These are phyloP conservation scores for Harpagifer antarcticus DNA, from an alignment of 2,797 vertebrate species.

Conservation along the genomic window DNA sequence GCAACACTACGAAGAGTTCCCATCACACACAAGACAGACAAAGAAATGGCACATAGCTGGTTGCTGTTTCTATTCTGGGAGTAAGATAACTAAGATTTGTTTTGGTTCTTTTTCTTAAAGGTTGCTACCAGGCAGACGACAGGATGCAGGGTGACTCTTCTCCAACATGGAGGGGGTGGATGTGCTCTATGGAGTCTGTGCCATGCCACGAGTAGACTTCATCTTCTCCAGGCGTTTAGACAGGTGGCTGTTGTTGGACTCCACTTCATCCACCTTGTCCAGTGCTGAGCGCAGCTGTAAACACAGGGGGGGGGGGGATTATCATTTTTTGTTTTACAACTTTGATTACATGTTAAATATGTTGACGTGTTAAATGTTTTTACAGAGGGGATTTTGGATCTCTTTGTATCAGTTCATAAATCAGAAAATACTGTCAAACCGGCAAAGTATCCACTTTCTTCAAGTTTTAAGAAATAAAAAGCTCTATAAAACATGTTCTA, in stretches of 20 bases:
- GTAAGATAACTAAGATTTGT: slow-evolving; percentile 20
- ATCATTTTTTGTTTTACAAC: too few species aligned
- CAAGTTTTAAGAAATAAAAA: too few species aligned
- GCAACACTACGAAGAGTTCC: slow-evolving; percentile 25
- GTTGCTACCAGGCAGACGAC: slow-evolving; percentile 46
- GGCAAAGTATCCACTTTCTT: too few species aligned
- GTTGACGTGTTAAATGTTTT: too few species aligned
- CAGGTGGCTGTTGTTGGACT: slow-evolving; percentile 94
- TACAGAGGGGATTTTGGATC: too few species aligned
- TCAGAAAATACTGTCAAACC: too few species aligned
- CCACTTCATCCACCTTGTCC: slow-evolving; percentile 96
- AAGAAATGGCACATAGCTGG: slow-evolving; percentile 76
- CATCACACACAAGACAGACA: slow-evolving; percentile 35
- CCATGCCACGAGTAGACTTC: slow-evolving; percentile 90
- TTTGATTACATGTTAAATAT: too few species aligned
- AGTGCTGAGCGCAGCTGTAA: slow-evolving; percentile 91
- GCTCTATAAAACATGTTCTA: too few species aligned
- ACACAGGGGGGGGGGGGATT: slow-evolving; percentile 10
- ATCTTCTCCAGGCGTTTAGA: slow-evolving; percentile 96
- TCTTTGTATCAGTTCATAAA: too few species aligned
- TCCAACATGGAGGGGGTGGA: slow-evolving; percentile 43
- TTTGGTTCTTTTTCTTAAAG: slow-evolving; percentile 30
- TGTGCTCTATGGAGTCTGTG: slow-evolving; percentile 85
- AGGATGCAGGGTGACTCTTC: slow-evolving; percentile 16
- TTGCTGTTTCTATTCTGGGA: slow-evolving; percentile 49